These are phyloP conservation scores for Patella ulyssiponensis DNA, from an alignment of 2,888 invertebrate genomes.

Conservation along the genomic window DNA sequence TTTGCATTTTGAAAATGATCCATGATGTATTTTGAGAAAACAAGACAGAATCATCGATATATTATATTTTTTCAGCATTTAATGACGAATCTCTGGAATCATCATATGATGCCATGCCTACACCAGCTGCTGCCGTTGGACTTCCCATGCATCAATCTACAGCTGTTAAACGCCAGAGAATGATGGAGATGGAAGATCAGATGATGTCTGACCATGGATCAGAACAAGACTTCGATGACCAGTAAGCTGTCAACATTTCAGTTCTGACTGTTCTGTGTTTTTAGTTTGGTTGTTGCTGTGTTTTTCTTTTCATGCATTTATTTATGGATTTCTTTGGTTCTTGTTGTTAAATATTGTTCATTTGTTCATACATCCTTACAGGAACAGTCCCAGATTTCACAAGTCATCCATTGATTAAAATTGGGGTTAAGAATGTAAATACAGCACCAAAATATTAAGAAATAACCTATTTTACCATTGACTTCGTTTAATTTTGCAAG, in stretches of 20 bases:
- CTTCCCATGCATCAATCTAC: conserved; percentile 60
- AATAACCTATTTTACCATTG: no score
- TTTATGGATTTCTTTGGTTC: no score
- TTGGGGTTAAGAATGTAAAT: no score
- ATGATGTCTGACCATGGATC: conserved; percentile 60
- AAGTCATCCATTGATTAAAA: no score
- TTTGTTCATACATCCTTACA: background rate
- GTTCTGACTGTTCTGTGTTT: conserved; percentile 5
- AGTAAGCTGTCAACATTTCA: conserved; percentile 48
- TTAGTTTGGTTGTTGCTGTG: conserved; percentile 32
- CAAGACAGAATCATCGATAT: no score
- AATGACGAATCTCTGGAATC: conserved; percentile 36
- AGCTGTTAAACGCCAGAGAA: conserved; percentile 56
- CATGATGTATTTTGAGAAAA: no score
- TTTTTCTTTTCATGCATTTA: conserved; percentile 30
- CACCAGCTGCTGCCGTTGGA: conserved; percentile 54
- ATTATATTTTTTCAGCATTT: background rate
- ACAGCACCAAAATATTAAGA: no score
- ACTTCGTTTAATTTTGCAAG: no score
- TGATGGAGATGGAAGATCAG: conserved; percentile 43
- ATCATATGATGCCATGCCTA: conserved; percentile 36
- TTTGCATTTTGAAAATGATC: no score
- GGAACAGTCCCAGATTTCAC: no score
- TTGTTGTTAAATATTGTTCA: no score
- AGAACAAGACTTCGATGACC: conserved; percentile 59